Base-by-base conservation (phyloP, 2,797 vertebrate species). In the Nannoperca obscura region DNA sequence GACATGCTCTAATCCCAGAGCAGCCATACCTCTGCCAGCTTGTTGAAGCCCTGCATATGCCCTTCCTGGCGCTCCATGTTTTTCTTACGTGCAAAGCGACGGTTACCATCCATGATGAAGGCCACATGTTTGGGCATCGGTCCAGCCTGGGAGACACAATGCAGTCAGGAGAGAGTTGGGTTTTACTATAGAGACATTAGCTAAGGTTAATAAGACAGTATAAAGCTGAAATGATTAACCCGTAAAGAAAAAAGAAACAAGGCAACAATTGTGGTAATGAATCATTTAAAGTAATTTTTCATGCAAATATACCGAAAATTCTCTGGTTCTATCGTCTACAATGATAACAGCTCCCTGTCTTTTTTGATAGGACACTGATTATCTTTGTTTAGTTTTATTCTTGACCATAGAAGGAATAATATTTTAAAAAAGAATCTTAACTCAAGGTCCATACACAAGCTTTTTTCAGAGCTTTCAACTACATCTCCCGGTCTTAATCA, bases 71-170 rank as follows among this genome's bases (percentile, higher is more conserved):
- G 95, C 68, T 97, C 96, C 89, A 99, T 95, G 0, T 98, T 96
- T 14, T 95, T 96, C 89, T 98, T 99, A 2, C 92, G 95, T n/a
- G 98, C 98, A 20, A 97, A 99, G 27, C 98, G 97, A 15, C 98
- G 95, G 84, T 99, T 99, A 8, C 98, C 98, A 36, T 99, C 98
- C 98, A 99, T 99, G 92, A 99, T 99, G 90, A 99, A 99, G 17
- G 98, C 98, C 38, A 99, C 93, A 22, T 99, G 98, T 91, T 96
- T 97, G 59, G 98, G 98, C 95, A 99, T 96, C 0, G 98, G 98
- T 24, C 98, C 97, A 76, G 97, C 97, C 98, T 99, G 84, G 30
- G 22, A 61, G 38, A 74, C 19, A 73, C 17, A 78, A 12, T 2
- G 2, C 30, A 55, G 4, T 67, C 24, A 63, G 12, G 22, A 64